These are phyloP conservation scores for Frieseomelitta varia DNA, from an alignment of 1,140 invertebrate genomes.

Conservation along the genomic window DNA sequence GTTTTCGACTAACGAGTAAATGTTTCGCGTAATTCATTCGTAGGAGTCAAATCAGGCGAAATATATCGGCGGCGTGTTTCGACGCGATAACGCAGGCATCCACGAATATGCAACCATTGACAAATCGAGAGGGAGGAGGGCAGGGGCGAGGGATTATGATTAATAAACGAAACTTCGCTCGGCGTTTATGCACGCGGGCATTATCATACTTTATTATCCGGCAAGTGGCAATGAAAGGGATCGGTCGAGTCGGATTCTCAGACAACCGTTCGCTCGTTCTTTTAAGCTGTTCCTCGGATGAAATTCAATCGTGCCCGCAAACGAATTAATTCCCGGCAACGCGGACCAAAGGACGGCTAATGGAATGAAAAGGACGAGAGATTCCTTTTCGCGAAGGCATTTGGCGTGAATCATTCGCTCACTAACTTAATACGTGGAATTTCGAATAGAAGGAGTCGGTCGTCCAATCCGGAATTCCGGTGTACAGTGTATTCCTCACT, in stretches of 20 bases:
- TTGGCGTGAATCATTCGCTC: neutral
- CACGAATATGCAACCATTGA: neutral
- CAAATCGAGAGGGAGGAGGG: neutral
- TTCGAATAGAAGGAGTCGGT: neutral
- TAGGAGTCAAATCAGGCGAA: neutral
- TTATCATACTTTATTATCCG: slow-evolving; percentile 51
- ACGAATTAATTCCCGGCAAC: slow-evolving; percentile 56
- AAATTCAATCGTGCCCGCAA: slow-evolving; percentile 57
- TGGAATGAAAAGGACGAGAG: slow-evolving; percentile 24
- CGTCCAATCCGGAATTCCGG: neutral
- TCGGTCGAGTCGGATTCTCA: slow-evolving; percentile 50
- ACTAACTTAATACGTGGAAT: neutral
- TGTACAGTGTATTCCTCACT: slow-evolving; percentile 2
- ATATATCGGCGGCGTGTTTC: neutral
- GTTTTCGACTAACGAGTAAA: too few relatives aligned
- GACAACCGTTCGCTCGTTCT: slow-evolving; percentile 47
- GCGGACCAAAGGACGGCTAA: neutral
- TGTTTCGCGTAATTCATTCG: neutral
- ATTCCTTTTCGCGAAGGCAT: neutral
- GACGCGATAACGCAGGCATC: neutral
- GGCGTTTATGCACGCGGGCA: slow-evolving; percentile 28
- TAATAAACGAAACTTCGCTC: slow-evolving; percentile 62
- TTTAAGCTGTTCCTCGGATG: slow-evolving; percentile 52
- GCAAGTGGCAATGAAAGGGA: slow-evolving; percentile 2
- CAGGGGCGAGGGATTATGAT: slow-evolving; percentile 34